Evolutionary conservation across 2,888 invertebrate species (phyloP).

Genomic region (Dynastes tityus): DNA sequence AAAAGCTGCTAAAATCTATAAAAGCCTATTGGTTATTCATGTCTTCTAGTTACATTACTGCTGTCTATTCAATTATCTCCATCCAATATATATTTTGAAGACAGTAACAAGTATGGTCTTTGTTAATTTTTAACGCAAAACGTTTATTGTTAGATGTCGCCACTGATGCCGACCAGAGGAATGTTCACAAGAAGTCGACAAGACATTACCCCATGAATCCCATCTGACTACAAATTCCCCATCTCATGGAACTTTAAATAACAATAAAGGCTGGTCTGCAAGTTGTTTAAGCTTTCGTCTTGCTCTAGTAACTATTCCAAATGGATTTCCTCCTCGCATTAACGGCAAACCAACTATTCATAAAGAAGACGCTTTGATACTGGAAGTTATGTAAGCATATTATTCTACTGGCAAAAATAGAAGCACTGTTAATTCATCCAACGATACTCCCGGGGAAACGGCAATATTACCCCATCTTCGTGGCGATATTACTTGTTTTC

Average conservation of each 20-base stretch:
- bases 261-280: constrained; percentile 85
- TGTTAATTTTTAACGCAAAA: too few species aligned
- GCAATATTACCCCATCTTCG: too few species aligned
- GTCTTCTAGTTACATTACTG: too few species aligned
- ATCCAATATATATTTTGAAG: too few species aligned
- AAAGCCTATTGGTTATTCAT: too few species aligned
- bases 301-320: constrained; percentile 72
- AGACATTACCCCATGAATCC: constrained; percentile 70
- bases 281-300: constrained; percentile 87
- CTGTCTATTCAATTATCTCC: too few species aligned
- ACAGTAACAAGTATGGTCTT: too few species aligned
- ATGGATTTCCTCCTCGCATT: constrained; percentile 71
- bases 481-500: too few species aligned
- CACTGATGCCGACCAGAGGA: constrained; percentile 67
- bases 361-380: constrained; percentile 93
- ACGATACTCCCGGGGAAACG: too few species aligned
- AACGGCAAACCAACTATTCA: constrained; percentile 75
- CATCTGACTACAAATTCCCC: constrained; percentile 80
- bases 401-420: constrained; percentile 91
- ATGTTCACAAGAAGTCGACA: constrained; percentile 65
- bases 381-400: constrained; percentile 96
- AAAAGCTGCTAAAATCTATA: too few species aligned
- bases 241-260: constrained; percentile 73
- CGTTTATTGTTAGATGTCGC: constrained; percentile 75
- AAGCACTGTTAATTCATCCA: constrained; percentile 87